phyloP scores from a whole-genome alignment of 2,113 vertebrate species.

The Gnathochromis pfefferi region DNA sequence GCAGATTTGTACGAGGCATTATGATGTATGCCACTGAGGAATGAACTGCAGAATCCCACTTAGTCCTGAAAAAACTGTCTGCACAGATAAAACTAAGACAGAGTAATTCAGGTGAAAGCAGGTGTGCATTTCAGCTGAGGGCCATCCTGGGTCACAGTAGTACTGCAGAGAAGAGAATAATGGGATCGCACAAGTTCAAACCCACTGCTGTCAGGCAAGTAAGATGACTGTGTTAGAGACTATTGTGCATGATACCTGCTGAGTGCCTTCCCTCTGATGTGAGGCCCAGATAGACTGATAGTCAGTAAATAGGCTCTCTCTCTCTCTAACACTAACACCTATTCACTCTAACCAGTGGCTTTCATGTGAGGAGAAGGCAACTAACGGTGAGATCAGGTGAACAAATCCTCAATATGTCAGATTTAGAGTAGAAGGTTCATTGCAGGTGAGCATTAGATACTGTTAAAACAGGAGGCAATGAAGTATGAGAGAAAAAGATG shows the following conservation, averaged over 20 bases:
- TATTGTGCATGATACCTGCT: neutral
- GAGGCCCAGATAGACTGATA: neutral
- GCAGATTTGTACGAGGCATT: neutral
- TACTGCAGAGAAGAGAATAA: neutral
- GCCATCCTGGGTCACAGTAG: neutral
- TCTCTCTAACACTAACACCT: neutral
- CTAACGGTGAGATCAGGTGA: neutral
- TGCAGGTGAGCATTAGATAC: neutral
- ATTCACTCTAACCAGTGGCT: neutral
- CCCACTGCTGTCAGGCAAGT: neutral
- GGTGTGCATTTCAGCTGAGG: neutral
- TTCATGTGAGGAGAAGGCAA: neutral
- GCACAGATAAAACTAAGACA: neutral
- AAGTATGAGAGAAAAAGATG: neutral
- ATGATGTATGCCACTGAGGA: neutral
- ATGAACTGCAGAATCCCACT: neutral
- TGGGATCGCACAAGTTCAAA: neutral
- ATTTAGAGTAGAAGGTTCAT: neutral
- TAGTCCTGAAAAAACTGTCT: neutral
- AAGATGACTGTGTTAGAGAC: neutral
- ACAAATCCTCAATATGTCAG: neutral
- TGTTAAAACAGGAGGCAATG: neutral
- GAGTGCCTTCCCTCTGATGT: neutral
- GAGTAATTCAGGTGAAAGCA: neutral
- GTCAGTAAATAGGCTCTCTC: neutral